Base-by-base conservation (phyloP, 2,797 vertebrate genomes). In the Odontamblyopus lacepedii region DNA sequence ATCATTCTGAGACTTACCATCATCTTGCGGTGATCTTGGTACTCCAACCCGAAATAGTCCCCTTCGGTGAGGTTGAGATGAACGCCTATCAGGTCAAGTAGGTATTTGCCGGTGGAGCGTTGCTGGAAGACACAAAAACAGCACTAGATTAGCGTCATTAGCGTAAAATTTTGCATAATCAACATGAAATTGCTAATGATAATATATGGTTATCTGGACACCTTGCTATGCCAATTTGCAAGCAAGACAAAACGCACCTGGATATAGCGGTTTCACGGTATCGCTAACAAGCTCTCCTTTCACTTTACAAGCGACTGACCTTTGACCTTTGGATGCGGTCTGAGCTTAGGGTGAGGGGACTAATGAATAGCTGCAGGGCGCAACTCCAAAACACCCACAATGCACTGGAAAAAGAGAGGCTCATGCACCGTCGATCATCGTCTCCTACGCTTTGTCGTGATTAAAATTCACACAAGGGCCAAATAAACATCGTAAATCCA, bases 21-120 rank as follows among this genome's bases (percentile, higher is more conserved):
- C 91, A 96, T 96, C 88, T 96, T 98, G 71, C 94, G 95, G 74
- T 96, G 95, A 89, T 98, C 96, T 67, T 93, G 94, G 92, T 96
- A 98, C 89, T 98, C 96, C 63, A 98, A 93, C 74, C 96, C 96
- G 77, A 98, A 98, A 70, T 98, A 98, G 87, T 98, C 97, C 0
- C 96, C 96, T 90, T 98, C 97, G 19, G 94, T 90, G 59, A 98
- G 94, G 84, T 97, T 98, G 77, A 98, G 92, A 83, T 97, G 96
- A 67, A 80, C 94, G 76, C 96, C 97, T 16, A 96, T 94, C 1
- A 95, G 93, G 72, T 97, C 96, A 66, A 98, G 94, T 72, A 98
- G 86, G 78, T 93, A 93, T 78, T 97, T 98, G 48, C 96, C 97
- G 0, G 94, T 92, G 32, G 95, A 95, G 70, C 96, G 94, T 94